Evolutionary conservation across 2,797 vertebrate species (phyloP), one percentile per base, ranked within the genome.

Genomic region (Diplodus sargus): DNA sequence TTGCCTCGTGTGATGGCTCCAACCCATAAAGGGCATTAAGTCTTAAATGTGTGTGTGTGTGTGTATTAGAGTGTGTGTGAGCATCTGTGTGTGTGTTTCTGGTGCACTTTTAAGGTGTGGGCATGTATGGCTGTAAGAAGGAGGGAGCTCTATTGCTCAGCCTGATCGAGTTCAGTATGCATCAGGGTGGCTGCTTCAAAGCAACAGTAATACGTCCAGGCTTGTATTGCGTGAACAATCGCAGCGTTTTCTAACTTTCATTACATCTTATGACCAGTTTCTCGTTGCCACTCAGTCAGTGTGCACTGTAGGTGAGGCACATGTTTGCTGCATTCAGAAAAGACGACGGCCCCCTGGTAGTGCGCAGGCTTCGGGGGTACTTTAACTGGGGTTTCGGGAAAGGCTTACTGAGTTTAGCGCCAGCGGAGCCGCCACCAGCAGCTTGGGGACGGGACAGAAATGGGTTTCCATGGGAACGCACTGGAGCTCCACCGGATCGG

Each of bases 361-460:
- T 58, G 78, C 54, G 34, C 84, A 68, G 51, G 70, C 76, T 78
- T 81, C 67, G 28, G 78, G 86, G 86, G 79, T n/a, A 65, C 79
- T 91, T 91, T 94, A 95, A 95, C 92, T 95, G 78, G 95, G 95
- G 95, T 96, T 94, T 92, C 95, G 96, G 94, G 95, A 94, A 94
- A 97, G 94, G 95, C 96, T 97, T 96, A 98, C 96, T 95, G 97
- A 96, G 94, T 96, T 97, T 91, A 96, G 96, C 1, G 92, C 95
- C 93, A 96, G 85, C 20, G 94, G 94, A 79, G 94, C 88, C 1
- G 94, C 94, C 89, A 95, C 79, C 90, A 95, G 92, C 92, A 96
- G 90, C 90, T 95, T 95, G 77, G 94, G 92, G 83, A 95, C 88
- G 82, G 95, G 96, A 90, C 96, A 96, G 96, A 96, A 96, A 96